Evolutionary conservation across 2,797 vertebrate species (phyloP).

Genomic region (Catamblyrhynchus diadema): DNA sequence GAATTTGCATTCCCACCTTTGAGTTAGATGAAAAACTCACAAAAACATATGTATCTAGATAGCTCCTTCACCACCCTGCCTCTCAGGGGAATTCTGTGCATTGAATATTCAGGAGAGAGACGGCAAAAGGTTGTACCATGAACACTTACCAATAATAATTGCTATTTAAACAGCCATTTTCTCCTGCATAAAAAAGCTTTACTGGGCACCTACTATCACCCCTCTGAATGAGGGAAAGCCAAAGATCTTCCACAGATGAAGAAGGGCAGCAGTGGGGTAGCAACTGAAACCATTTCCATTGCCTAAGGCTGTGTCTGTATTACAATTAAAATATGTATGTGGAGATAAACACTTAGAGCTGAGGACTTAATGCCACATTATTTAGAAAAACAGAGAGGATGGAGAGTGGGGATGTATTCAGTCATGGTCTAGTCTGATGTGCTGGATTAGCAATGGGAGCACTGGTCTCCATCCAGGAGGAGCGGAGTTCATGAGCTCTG

Average conservation of each 20-base stretch:
- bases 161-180: not conserved
- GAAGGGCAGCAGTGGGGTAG: not conserved
- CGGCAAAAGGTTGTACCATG: not conserved
- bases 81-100: constrained; percentile 17
- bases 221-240: not conserved
- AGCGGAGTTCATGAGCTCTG: not conserved
- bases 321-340: not conserved
- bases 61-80: constrained; percentile 39
- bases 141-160: not conserved
- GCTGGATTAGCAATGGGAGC: rapidly evolving
- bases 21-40: constrained; percentile 46
- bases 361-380: not conserved
- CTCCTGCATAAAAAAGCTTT: not conserved
- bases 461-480: not conserved
- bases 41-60: constrained; percentile 33
- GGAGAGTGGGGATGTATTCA: not conserved
- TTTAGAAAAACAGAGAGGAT: not conserved
- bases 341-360: not conserved
- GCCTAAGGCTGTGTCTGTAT: not conserved
- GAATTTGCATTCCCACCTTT: constrained; percentile 57
- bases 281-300: not conserved
- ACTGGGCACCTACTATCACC: not conserved
- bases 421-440: not conserved
- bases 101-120: constrained; percentile 43
- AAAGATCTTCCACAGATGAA: not conserved